Evolutionary conservation across 2,113 vertebrate species (phyloP).

Genomic region (Brienomyrus brachyistius): DNA sequence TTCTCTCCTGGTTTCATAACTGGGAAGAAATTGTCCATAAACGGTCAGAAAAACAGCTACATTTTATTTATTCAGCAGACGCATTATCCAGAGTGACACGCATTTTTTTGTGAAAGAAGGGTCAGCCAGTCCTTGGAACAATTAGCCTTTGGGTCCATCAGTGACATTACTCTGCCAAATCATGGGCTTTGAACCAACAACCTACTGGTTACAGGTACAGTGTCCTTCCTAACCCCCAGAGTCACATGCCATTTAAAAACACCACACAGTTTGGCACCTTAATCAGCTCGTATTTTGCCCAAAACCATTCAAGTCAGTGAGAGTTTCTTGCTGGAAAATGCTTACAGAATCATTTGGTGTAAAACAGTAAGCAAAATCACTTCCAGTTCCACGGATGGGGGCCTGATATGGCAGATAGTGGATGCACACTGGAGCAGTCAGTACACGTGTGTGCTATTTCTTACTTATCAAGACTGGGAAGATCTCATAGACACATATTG

Average conservation of each 20-base stretch:
- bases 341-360: background rate
- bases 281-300: background rate
- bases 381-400: background rate
- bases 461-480: background rate
- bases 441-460: background rate
- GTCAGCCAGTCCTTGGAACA: background rate
- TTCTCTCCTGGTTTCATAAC: background rate
- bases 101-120: background rate
- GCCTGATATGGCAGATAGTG: background rate
- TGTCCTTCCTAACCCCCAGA: background rate
- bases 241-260: background rate
- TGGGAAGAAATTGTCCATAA: background rate
- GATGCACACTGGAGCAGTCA: conserved; percentile 1
- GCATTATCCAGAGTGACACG: background rate
- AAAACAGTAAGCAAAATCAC: conserved; percentile 7
- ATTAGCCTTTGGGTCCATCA: background rate
- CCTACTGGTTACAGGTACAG: background rate
- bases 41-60: background rate
- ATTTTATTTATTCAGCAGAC: background rate
- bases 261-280: background rate
- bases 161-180: background rate
- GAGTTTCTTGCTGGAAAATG: background rate
- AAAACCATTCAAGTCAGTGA: background rate
- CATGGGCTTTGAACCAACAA: background rate
- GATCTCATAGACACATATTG: background rate